Evolutionary conservation across 2,113 vertebrate species (phyloP), one percentile per base, ranked within the genome.

Genomic region (Sinocyclocheilus rhinocerous): DNA sequence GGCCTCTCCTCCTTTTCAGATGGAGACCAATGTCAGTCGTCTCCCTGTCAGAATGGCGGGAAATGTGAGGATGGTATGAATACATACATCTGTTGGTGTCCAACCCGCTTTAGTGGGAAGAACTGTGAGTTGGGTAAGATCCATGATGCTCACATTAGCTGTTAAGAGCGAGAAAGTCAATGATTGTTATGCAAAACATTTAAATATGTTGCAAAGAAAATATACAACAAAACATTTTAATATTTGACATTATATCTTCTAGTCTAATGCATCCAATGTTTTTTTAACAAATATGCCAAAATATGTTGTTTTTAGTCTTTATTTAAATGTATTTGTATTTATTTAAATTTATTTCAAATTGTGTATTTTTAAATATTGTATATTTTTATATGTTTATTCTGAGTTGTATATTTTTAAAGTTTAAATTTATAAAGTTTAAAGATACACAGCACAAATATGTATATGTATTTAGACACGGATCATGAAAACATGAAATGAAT

Each of bases 101-200:
- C 33, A 12, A 15, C 89, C 6, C 95, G 96, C 59, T 99, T 95
- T 0, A 93, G 92, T 39, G 98, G 98, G 78, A 97, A 93, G 81
- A 97, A 98, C 95, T 99, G 98, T 91, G 97, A 99, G 91, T 94
- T 97, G 12, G 96, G 98, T 98, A 93, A 93, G 92, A 33, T 39
- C 5, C 0, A 5, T 72, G 3, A 69, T 55, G 24, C 48, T 11
- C 63, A 69, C 5, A 36, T 29, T 18, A 76, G 24, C 48, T 22
- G 10, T 11, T 45, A 45, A 45, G 42, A 45, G 42, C 2, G 6
- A 45, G 45, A 0, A 45, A 45, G 45, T 45, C 45, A 45, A 45
- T 45, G 10, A 45, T 45, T 45, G 45, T 45, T 11, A 11, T 11
- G 45, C 10, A 11, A 45, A 8, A 45, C 1, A 6, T 29, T 52